phyloP scores from a whole-genome alignment of 2,113 vertebrate species.

The Laticauda colubrina region DNA sequence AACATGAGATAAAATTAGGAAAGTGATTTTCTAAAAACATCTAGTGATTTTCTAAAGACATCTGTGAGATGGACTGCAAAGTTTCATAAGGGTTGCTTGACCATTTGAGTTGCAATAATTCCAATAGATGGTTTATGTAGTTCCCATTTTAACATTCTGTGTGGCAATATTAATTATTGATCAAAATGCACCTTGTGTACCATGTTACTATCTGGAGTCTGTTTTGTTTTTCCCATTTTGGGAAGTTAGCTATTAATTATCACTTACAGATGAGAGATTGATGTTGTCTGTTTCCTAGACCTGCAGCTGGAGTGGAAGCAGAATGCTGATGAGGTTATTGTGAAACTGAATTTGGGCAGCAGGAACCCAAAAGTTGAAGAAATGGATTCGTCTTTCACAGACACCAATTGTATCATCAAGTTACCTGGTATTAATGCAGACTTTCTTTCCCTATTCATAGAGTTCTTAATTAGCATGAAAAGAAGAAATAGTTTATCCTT shows the following conservation, averaged over 20 bases:
- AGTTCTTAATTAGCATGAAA: background rate
- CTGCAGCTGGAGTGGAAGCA: constrained; percentile 94
- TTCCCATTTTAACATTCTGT: background rate
- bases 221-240: fast-evolving
- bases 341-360: constrained; percentile 83
- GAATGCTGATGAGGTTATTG: constrained; percentile 87
- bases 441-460: background rate
- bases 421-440: constrained; percentile 79
- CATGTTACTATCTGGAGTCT: background rate
- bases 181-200: background rate
- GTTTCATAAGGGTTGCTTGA: background rate
- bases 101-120: background rate
- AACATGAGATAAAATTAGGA: background rate
- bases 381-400: constrained; percentile 80
- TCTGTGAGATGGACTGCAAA: background rate
- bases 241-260: background rate
- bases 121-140: background rate
- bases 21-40: background rate
- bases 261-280: background rate
- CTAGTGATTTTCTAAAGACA: background rate
- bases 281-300: constrained; percentile 68
- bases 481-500: background rate
- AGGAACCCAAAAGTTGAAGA: constrained; percentile 79
- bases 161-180: background rate
- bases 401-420: constrained; percentile 82